Base-by-base conservation (phyloP, 2,888 invertebrate genomes). In the Clanis bilineata region DNA sequence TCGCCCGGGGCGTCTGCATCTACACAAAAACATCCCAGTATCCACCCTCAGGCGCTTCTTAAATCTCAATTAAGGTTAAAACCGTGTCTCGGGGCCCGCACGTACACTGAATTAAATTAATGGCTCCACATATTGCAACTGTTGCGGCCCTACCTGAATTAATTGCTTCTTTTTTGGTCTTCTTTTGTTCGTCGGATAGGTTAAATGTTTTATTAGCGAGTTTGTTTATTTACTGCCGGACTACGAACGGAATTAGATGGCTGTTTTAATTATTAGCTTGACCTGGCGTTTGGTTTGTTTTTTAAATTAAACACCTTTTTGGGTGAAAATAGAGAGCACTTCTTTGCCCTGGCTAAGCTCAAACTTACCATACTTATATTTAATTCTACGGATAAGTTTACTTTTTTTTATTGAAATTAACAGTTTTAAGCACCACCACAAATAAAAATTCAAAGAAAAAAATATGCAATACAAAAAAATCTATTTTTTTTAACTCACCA, bases 21-120 rank as follows among this genome's bases (percentile, higher is more conserved):
- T 70, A 74, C 78, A 80, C 79, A 83, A 86, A 88, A 87, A 83
- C 85, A 80, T 73, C 77, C 80, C 41, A 36, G 12, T 36, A 41
- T 41, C 18, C 78, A 68, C 77, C 81, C 79, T 70, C 73, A 68
- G 79, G 81, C 79, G 76, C 79, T 90, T 90, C 91, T 92, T 92
- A 91, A 91, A 91, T 92, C 91, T 88, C 91, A 90, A 92, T 92
- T 92, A 91, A 83, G 89, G 90, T 88, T 87, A 86, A 89, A 89
- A 90, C 90, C 90, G 83, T 87, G 90, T 89, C 91, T 86, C 79
- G 84, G 81, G 81, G 75, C 83, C 79, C 77, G 80, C 88, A 89
- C 89, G 89, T 88, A 87, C 83, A 83, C 86, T 86, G 90, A 89
- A 91, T 90, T 90, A 89, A 92, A 92, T 92, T 91, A 92, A 92